Percentiles rank a stretch among this genome's conserved stretches.
Evolutionary conservation across 2,113 vertebrate species (phyloP).

Genomic region (Antechinus flavipes): DNA sequence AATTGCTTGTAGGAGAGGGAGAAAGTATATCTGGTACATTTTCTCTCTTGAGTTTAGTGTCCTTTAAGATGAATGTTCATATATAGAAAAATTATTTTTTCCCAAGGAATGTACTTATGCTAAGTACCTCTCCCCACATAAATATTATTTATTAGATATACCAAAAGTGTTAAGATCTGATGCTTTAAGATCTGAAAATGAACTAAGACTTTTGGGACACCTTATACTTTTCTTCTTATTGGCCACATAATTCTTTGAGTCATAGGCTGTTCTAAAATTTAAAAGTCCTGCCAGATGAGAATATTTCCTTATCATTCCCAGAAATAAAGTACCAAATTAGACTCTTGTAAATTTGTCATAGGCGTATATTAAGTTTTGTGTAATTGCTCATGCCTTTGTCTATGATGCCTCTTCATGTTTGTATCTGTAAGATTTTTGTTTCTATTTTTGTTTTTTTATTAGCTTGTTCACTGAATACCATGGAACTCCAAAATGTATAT

Average conservation of each 20-base stretch:
- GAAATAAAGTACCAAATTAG: conserved; percentile 35
- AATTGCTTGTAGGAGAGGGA: conserved; percentile 39
- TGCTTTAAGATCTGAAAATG: neutral
- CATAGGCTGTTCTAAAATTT: conserved; percentile 63
- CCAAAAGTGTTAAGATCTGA: neutral
- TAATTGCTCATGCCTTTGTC: conserved; percentile 40
- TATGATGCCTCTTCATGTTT: neutral
- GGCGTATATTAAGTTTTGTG: neutral
- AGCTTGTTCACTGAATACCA: neutral
- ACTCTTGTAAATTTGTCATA: conserved; percentile 6
- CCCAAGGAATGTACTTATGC: conserved; percentile 13
- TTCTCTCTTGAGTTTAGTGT: conserved; percentile 57
- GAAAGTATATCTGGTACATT: conserved; percentile 58
- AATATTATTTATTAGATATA: neutral
- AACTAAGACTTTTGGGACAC: neutral
- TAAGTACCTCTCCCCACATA: conserved; percentile 47
- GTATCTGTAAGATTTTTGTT: conserved; percentile 27
- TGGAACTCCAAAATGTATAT: neutral
- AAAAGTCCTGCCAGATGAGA: conserved; percentile 46
- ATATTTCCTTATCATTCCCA: conserved; percentile 59
- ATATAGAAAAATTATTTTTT: conserved; percentile 67
- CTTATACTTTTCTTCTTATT: neutral
- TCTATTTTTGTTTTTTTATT: conserved; percentile 48
- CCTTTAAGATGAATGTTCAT: conserved; percentile 60
- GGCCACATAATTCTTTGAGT: conserved; percentile 42